A percentile compares a stretch with the other conserved stretches of the same genome.
These are phyloP conservation scores for Chloroclystis v-ata DNA, from an alignment of 2,888 invertebrate genomes.

Conservation along the genomic window DNA sequence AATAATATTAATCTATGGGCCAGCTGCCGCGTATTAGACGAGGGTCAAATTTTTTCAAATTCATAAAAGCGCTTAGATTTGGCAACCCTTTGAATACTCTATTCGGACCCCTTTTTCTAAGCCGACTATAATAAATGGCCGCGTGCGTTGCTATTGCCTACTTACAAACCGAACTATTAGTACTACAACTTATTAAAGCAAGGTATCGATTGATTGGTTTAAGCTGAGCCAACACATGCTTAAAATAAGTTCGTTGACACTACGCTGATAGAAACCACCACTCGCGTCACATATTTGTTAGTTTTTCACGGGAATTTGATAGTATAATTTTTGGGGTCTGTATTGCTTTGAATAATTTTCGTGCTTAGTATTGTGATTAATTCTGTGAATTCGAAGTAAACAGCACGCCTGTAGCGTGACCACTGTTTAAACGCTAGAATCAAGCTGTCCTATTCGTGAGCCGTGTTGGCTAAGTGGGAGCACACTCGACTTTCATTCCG, in stretches of 20 bases:
- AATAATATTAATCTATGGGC: slow-evolving; percentile 60
- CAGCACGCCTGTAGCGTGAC: too few relatives aligned
- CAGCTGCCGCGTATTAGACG: slow-evolving; percentile 56
- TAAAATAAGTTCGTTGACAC: slow-evolving; percentile 49
- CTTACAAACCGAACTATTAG: slow-evolving; percentile 17
- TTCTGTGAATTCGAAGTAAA: too few relatives aligned
- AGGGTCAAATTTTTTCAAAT: slow-evolving; percentile 53
- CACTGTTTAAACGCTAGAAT: too few relatives aligned
- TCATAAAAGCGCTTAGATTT: slow-evolving; percentile 60
- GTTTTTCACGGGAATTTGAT: slow-evolving; percentile 47
- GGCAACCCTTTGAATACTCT: slow-evolving; percentile 72
- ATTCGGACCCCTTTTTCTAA: slow-evolving; percentile 56
- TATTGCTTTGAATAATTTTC: slow-evolving; percentile 21
- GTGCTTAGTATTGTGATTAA: slow-evolving; percentile 15
- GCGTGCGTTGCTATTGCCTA: slow-evolving; percentile 37
- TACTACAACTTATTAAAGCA: slow-evolving; percentile 6
- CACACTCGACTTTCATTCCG: too few relatives aligned
- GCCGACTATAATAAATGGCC: slow-evolving; percentile 16
- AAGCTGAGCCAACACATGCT: slow-evolving; percentile 25
- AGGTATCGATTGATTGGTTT: slow-evolving; percentile 23
- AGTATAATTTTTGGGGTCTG: slow-evolving; percentile 41
- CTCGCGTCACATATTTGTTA: slow-evolving; percentile 38
- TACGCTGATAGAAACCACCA: slow-evolving; percentile 37
- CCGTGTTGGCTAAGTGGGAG: too few relatives aligned
- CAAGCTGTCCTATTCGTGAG: too few relatives aligned